Evolutionary conservation across 2,888 invertebrate species (phyloP), one percentile per base, ranked within the genome.

Genomic region (Plebejus anna): DNA sequence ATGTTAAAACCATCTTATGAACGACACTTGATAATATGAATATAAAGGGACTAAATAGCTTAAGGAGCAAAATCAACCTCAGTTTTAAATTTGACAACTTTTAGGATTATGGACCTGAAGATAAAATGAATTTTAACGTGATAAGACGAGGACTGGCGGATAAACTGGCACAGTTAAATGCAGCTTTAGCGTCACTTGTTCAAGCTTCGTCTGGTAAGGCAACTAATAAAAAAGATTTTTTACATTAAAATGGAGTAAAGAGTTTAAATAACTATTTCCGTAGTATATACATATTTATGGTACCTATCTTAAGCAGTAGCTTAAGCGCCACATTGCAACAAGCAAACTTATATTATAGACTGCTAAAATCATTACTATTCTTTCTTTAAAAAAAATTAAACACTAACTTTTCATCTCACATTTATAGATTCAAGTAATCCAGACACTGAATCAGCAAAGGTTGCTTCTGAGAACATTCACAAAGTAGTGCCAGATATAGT

Each of bases 101-200:
- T 36, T 66, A 66, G 32, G 32, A 66, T 66, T 66, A 66, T 36
- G 32, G 32, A 13, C 66, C 32, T 66, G 66, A 66, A 2, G 66
- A 66, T 66, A 36, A 32, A 36, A 32, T 32, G 32, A 66, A 66
- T 66, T 13, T 66, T 32, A 36, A 16, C 7, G 28, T 59, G 51
- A 70, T 32, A 42, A 72, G 57, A 32, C 47, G 16, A n/a, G 32
- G 55, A 77, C 75, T 90, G 11, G 78, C 86, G 2, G 80, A 84
- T 16, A 82, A 81, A 47, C 55, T 90, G 57, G 87, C 87, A 0
- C 84, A 83, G 51, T 82, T 90, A 11, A 90, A 90, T 78, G 90
- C 88, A 0, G 88, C 90, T 0, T 79, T 89, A 2, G 89, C 89
- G 0, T 81, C 85, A 0, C 82, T 90, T 1, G 79, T 89, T 0